A percentile compares a stretch with the other conserved stretches of the same genome.
These are phyloP conservation scores for Epicauta chinensis DNA, from an alignment of 1,140 invertebrate genomes.

Conservation along the genomic window DNA sequence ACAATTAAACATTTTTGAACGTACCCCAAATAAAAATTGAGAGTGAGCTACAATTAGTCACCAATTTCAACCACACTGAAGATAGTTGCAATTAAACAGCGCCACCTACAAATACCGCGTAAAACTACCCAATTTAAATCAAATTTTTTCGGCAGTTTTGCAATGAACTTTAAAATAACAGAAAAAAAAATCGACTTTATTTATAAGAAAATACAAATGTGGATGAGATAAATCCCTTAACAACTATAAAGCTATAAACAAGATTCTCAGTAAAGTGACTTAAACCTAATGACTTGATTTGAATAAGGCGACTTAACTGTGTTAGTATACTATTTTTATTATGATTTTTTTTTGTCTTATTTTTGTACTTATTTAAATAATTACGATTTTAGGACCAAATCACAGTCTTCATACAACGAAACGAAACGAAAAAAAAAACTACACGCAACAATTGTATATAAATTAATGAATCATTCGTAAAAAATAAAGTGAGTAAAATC, in stretches of 20 bases:
- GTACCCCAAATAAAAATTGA: too few species aligned
- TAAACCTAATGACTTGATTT: slow-evolving; percentile 13
- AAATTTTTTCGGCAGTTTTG: too few species aligned
- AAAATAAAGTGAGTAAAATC: slow-evolving; percentile 1
- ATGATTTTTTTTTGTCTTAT: background rate
- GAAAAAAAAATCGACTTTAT: too few species aligned
- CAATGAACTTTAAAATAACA: too few species aligned
- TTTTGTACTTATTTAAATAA: slow-evolving; percentile 11
- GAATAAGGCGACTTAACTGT: slow-evolving; percentile 12
- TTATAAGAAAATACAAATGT: slow-evolving; percentile 13
- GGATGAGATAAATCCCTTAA: background rate
- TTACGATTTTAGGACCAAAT: slow-evolving; percentile 5
- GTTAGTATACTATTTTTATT: background rate
- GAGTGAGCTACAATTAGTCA: too few species aligned
- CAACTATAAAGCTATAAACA: slow-evolving; percentile 7
- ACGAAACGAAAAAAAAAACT: too few species aligned
- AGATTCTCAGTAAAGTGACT: slow-evolving; percentile 4
- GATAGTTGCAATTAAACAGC: too few species aligned
- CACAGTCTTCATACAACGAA: slow-evolving; percentile 8
- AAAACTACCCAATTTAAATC: too few species aligned
- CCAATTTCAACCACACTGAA: too few species aligned
- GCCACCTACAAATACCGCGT: too few species aligned
- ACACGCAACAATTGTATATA: background rate
- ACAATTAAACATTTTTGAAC: too few species aligned
- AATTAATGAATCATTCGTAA: background rate